A percentile compares a stretch with the other conserved stretches of the same genome.
Evolutionary conservation across 2,888 invertebrate genomes (phyloP).

Genomic region (Drepanosiphum platanoidis): DNA sequence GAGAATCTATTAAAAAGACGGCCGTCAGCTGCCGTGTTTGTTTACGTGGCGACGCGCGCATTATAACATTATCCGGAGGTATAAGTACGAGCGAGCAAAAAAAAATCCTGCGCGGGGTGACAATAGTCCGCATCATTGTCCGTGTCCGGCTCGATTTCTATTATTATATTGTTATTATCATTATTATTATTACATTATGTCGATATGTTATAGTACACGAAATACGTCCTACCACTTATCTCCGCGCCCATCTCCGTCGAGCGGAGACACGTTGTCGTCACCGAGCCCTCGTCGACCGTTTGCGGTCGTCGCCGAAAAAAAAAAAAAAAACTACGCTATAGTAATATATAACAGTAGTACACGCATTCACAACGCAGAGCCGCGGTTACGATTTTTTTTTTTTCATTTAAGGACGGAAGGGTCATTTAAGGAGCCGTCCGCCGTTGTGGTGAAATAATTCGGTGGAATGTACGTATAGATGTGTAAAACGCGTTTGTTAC

Average conservation of each 20-base stretch:
- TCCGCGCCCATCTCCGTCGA: neutral
- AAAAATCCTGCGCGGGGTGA: neutral
- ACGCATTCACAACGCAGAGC: no score
- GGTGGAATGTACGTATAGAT: no score
- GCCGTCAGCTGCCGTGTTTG: constrained; percentile 25
- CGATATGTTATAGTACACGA: neutral
- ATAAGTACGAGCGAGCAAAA: no score
- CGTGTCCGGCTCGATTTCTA: neutral
- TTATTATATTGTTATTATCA: neutral
- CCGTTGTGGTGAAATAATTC: no score
- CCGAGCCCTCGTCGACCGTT: neutral
- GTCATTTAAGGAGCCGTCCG: no score
- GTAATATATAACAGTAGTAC: no score
- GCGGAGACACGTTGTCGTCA: neutral
- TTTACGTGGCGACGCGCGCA: constrained; percentile 18
- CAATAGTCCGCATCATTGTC: constrained; percentile 14
- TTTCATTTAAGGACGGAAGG: no score
- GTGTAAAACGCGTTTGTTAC: no score
- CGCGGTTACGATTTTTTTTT: no score
- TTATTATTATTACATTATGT: neutral
- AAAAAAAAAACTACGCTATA: no score
- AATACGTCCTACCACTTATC: neutral
- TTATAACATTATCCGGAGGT: neutral
- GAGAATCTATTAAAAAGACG: constrained; percentile 3
- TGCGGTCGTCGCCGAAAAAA: neutral